phyloP scores from a whole-genome alignment of 2,113 vertebrate species.

The Macroglossus sobrinus region DNA sequence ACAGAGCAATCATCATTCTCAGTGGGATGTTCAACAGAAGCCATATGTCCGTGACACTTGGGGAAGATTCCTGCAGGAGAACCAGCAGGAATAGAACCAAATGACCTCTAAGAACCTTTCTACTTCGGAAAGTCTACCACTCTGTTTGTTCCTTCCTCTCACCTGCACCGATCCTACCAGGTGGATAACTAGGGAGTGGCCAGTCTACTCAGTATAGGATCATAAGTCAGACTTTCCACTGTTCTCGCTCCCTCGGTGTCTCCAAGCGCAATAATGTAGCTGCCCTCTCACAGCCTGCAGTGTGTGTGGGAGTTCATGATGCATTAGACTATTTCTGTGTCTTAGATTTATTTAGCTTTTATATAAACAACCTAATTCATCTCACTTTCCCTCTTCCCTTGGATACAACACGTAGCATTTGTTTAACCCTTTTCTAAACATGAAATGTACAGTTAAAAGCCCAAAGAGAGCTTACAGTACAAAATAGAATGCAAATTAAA shows the following conservation, averaged over 20 bases:
- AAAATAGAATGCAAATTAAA: neutral
- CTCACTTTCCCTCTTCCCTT: constrained; percentile 12
- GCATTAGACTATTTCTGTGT: neutral
- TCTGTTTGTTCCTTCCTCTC: neutral
- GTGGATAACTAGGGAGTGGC: neutral
- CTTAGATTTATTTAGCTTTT: constrained; percentile 47
- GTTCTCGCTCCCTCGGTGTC: neutral
- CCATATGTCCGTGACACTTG: neutral
- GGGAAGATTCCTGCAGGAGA: neutral
- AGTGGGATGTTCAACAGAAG: neutral
- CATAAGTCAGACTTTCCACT: constrained; percentile 16
- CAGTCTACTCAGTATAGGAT: neutral
- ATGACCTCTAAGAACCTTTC: constrained; percentile 26
- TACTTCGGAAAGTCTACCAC: neutral
- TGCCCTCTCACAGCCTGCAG: neutral
- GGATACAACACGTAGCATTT: neutral
- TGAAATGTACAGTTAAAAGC: neutral
- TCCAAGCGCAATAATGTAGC: constrained; percentile 24
- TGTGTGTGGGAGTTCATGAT: neutral
- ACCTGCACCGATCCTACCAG: neutral
- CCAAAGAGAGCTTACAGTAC: neutral
- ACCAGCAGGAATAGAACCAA: neutral
- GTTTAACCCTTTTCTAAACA: constrained; percentile 36
- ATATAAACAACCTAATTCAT: constrained; percentile 45
- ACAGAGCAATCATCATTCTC: constrained; percentile 28